phyloP scores from a whole-genome alignment of 2,113 vertebrate species.

The Coturnix japonica region DNA sequence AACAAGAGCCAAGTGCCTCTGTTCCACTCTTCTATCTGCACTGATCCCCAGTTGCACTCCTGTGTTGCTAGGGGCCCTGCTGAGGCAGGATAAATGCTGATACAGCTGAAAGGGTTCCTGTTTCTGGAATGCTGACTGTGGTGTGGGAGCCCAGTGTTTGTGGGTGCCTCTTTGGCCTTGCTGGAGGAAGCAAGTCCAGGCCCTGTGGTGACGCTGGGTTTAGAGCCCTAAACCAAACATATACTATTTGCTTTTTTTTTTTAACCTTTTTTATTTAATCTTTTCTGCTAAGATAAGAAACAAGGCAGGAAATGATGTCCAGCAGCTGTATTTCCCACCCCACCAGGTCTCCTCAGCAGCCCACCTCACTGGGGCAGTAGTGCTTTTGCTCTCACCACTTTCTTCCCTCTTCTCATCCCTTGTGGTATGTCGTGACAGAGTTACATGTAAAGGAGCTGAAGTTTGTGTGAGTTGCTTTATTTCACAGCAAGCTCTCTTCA shows the following conservation, averaged over 20 bases:
- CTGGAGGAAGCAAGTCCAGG: not conserved
- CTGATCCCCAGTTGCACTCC: not conserved
- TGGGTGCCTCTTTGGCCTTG: not conserved
- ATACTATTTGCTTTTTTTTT: not conserved
- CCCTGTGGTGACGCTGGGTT: not conserved
- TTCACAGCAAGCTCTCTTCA: not conserved
- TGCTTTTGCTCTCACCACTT: not conserved
- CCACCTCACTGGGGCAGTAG: not conserved
- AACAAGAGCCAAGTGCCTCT: not conserved
- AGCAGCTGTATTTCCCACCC: not conserved
- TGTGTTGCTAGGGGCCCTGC: not conserved
- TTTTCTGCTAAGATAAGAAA: not conserved
- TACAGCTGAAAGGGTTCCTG: not conserved
- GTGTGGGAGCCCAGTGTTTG: not conserved
- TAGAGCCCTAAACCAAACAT: not conserved
- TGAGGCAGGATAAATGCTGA: not conserved
- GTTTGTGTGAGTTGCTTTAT: slow-evolving; percentile 5
- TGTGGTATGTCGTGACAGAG: not conserved
- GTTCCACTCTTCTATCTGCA: not conserved
- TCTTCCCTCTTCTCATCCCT: not conserved
- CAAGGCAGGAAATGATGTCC: not conserved
- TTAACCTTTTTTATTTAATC: not conserved
- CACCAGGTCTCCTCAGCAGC: not conserved
- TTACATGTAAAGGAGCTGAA: not conserved
- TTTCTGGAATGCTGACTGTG: not conserved